Evolutionary conservation across 35 echinoderm and acorn worm species (phyloP), one percentile per base, ranked within the genome.

Genomic region (Stichopus chloronotus): DNA sequence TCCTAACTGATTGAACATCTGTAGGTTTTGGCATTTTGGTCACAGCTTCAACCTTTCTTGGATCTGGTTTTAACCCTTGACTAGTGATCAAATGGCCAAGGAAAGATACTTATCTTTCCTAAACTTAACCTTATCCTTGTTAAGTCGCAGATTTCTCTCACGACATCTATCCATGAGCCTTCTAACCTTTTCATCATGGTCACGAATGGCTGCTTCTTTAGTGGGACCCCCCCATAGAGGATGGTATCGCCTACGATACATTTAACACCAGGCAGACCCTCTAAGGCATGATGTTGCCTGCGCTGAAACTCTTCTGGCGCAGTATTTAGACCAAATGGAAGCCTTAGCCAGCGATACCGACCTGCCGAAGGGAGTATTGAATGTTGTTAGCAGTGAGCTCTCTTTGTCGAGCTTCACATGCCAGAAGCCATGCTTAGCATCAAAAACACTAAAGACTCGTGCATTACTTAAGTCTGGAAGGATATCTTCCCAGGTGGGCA

Each of bases 291-390:
- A 52, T 93, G 21, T 24, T 88, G 92, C 57, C 72, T 86, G 6
- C 96, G 43, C 58, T 95, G 94, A 58, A 94, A 98, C 56, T 95
- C 94, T 69, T 96, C 96, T 21, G 93, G 94, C 0, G 86, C 90
- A 7, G 85, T 94, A 10, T 54, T 86, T 20, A 98, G 22, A 25
- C 92, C 90, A 85, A 95, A 98, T 21, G 93, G 94, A 55, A 98
- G 93, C 13, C 94, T 22, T 55, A 94, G 16, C 93, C 93, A 97
- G 17, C 93, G 54, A 53, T 90, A 97, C 72, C 63, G 10, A 93
- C 54, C 90, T 60, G 14, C 94, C 93, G 94, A 93, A 96, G 1
- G 56, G 95, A 53, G 93, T 94, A n/a, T 87, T 96, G 52, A 96
- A 92, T 0, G 90, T 96, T 1, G 95, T 96, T 9, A 96, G 69